phyloP scores from a whole-genome alignment of 2,113 vertebrate species.

The Onychostruthus taczanowskii region DNA sequence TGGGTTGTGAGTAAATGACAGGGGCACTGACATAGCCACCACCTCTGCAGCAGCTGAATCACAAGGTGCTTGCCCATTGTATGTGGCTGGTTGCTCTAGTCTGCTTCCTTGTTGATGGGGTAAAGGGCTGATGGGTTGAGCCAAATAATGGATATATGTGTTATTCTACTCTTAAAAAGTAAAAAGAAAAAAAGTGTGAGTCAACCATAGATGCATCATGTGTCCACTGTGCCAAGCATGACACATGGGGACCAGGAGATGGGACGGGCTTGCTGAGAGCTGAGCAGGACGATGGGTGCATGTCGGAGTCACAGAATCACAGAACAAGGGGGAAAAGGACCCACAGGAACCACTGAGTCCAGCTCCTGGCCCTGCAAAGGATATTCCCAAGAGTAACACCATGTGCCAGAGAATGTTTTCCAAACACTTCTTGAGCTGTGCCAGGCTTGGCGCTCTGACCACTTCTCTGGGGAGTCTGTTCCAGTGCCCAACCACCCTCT shows the following conservation, averaged over 20 bases:
- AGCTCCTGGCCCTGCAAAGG: background rate
- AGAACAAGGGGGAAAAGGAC: no score
- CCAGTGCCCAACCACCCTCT: background rate
- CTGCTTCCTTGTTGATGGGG: background rate
- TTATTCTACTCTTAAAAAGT: background rate
- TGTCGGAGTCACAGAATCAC: background rate
- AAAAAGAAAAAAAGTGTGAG: background rate
- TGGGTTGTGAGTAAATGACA: background rate
- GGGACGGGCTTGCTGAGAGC: background rate
- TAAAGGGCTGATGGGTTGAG: background rate
- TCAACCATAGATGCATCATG: accelerated
- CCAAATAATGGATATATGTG: no score
- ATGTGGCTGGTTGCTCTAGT: background rate
- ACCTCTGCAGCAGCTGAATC: background rate
- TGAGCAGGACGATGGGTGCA: accelerated
- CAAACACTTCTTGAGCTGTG: background rate
- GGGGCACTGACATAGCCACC: accelerated
- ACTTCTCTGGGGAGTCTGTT: background rate
- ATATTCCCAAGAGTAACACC: background rate
- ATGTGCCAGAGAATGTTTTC: accelerated
- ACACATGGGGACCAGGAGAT: background rate
- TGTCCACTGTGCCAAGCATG: background rate
- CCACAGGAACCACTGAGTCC: background rate
- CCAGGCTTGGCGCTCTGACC: background rate
- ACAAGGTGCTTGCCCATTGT: accelerated